Conservation (phyloP, 2,113 vertebrate genomes). For the Stigmatopora argus region DNA sequence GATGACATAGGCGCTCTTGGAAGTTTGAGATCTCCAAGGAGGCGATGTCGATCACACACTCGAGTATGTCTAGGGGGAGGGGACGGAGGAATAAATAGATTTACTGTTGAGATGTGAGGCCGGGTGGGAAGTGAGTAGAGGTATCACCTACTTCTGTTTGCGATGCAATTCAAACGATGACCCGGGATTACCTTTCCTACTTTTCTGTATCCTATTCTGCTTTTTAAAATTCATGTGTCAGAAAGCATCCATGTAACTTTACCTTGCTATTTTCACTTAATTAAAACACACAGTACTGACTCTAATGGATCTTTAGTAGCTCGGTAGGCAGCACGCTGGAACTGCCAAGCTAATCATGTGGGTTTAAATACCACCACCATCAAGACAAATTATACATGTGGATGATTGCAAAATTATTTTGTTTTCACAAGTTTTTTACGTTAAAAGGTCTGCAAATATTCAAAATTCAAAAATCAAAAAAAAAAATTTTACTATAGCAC, state of each 20-base stretch:
- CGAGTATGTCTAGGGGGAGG: constrained; percentile 38
- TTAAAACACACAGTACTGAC: not conserved
- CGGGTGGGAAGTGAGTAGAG: constrained; percentile 8
- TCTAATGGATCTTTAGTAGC: too few species aligned
- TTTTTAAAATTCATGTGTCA: not conserved
- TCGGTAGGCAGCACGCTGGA: too few species aligned
- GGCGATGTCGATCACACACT: constrained; percentile 42
- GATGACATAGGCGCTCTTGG: constrained; percentile 21
- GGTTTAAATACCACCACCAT: too few species aligned
- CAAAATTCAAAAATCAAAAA: too few species aligned
- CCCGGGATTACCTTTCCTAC: constrained; percentile 14
- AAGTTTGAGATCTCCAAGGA: constrained; percentile 41
- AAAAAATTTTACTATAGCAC: too few species aligned
- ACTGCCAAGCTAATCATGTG: too few species aligned
- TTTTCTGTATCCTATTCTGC: constrained; percentile 32
- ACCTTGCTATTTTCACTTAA: not conserved
- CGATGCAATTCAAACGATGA: constrained; percentile 26
- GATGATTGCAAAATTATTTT: too few species aligned
- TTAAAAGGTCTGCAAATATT: too few species aligned
- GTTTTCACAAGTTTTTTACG: too few species aligned
- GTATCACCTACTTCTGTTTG: constrained; percentile 14
- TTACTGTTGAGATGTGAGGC: constrained; percentile 45
- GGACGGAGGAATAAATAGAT: constrained; percentile 66
- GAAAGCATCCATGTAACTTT: not conserved
- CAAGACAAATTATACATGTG: too few species aligned